Evolutionary conservation across 2,113 vertebrate species (phyloP), one percentile per base, ranked within the genome.

Genomic region (Rhea pennata): DNA sequence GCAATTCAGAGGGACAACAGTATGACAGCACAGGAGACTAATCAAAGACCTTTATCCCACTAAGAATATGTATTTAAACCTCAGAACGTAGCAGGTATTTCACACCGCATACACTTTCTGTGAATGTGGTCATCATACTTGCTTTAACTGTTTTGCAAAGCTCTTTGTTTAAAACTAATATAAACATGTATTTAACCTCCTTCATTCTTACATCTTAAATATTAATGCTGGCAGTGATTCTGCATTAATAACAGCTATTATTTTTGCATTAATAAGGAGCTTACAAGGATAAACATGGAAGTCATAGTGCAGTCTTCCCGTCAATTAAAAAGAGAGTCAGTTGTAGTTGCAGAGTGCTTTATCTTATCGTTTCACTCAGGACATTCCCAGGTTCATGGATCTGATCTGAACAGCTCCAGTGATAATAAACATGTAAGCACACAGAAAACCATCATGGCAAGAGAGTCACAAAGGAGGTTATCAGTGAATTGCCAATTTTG

Each of bases 211-310:
- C 96, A 95, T 96, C 97, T 98, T 98, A 97, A 98, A 98, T 97
- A 98, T 97, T 97, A 97, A 97, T 95, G 96, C 95, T 54, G 93
- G 82, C 93, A 96, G 96, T 97, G 97, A 97, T 97, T 97, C 97
- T 93, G 97, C 97, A 97, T 98, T 96, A 97, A 97, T 96, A 97
- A 94, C 95, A 96, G 93, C 96, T 97, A 98, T 98, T 98, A 97
- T 97, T 98, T 98, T 98, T 97, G 97, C 95, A 96, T 97, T 98
- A 97, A 98, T 97, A 97, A 97, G 96, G 96, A 95, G 97, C 96
- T 97, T 97, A 97, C 95, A 97, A 97, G 97, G 97, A 98, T 97
- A 98, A 98, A 98, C 96, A 97, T 93, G 96, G 97, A 97, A 98
- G 96, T 90, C 97, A 97, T 88, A 95, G 97, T 97, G 94, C 91